Base-by-base conservation (phyloP, 1,140 invertebrate genomes). In the Platyscapa corneri region DNA sequence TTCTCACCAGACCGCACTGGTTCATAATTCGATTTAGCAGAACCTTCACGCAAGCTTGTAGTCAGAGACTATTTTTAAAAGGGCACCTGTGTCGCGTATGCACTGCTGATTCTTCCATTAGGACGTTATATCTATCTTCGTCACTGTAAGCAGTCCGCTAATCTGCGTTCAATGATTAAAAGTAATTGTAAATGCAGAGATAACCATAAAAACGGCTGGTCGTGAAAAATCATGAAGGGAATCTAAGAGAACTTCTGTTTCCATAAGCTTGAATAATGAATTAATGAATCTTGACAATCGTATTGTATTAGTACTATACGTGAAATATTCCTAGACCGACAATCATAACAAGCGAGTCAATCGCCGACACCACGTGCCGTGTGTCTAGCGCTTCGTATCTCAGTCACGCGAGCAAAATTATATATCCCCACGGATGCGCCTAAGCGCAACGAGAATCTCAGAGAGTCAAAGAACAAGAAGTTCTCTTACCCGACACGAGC, bases 331-430 rank as follows among this genome's bases (percentile, higher is more conserved):
- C 18, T 53, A 53, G 49, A 53, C 7, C 7, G n/a, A 20, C 3
- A 34, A 14, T 5, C 3, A 18, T 1, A 18, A 20, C 2, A 6
- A 10, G 67, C 1, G 67, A 37, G 32, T 20, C 3, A 20, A 37
- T 20, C 10, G 34, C 12, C 12, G 12, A 14, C 32, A 16, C 34
- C 18, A 30, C 72, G 3, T 18, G 20, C 6, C 42, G 42, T n/a
- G n/a, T n/a, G n/a, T n/a, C n/a, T n/a, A n/a, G 42, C 12, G 20
- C 2, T 14, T 42, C 42, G 83, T n/a, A n/a, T 72, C 77, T 85
- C 87, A 87, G 86, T 88, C 86, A 89, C 86, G 87, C 86, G 84
- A 89, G 80, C 83, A 42, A 60, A 83, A 86, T 87, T 78, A 8
- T 49, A 78, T 32, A 75, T 5, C 42, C 27, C 34, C 34, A 37